Evolutionary conservation across 2,113 vertebrate genomes (phyloP).

Genomic region (Sturnus vulgaris): DNA sequence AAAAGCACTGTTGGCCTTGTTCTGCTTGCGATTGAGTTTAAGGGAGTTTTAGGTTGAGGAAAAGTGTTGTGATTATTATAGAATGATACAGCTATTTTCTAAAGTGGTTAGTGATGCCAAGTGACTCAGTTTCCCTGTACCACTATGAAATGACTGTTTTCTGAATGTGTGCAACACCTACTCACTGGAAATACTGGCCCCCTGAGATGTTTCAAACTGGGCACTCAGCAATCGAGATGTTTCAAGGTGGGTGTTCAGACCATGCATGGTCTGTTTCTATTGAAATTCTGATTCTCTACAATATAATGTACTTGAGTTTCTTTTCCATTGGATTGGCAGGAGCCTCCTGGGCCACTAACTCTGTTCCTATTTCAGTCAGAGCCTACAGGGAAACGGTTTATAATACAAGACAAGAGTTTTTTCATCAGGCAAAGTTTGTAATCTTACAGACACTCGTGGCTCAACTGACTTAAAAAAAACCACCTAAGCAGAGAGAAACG

Average conservation of each 20-base stretch:
- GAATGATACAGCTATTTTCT: neutral
- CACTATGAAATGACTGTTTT: neutral
- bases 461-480: neutral
- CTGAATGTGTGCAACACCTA: neutral
- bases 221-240: neutral
- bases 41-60: slow-evolving; percentile 19
- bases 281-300: neutral
- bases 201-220: neutral
- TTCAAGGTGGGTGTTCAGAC: neutral
- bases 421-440: neutral
- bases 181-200: neutral
- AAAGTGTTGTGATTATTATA: slow-evolving; percentile 6
- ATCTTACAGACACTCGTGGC: neutral
- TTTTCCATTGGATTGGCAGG: neutral
- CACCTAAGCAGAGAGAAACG: neutral
- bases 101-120: neutral
- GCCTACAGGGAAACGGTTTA: neutral
- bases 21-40: neutral
- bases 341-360: neutral
- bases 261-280: neutral
- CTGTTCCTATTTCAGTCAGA: neutral
- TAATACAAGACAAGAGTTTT: neutral
- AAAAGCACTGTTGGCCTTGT: neutral
- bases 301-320: neutral
- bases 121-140: neutral